A percentile compares a stretch with the other conserved stretches of the same genome.
Conservation (phyloP, 2,888 invertebrate species). For the Rhagonycha fulva region DNA sequence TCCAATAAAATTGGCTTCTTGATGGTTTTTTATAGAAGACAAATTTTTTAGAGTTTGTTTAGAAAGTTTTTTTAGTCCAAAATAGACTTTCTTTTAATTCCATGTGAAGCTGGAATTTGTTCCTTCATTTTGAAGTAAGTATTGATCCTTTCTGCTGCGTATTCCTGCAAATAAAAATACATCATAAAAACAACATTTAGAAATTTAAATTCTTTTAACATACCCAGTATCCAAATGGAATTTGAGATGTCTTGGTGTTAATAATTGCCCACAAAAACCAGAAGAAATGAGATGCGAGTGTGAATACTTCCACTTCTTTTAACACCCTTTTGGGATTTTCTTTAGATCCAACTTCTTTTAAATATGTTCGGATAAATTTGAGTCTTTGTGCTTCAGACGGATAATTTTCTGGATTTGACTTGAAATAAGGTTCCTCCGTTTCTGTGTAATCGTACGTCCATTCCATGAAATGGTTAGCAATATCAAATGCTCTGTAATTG, state of each 20-base stretch:
- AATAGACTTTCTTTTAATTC: conserved; percentile 12
- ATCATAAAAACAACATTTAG: background rate
- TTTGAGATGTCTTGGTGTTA: conserved; percentile 84
- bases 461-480: conserved; percentile 94
- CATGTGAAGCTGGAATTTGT: background rate
- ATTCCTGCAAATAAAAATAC: conserved; percentile 42
- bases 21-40: conserved; percentile 6
- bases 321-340: conserved; percentile 48
- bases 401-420: conserved; percentile 67
- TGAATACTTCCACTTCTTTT: conserved; percentile 80
- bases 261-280: conserved; percentile 94
- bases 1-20: background rate
- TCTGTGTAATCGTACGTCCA: conserved; percentile 90
- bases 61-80: conserved; percentile 7
- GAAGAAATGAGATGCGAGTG: conserved; percentile 87
- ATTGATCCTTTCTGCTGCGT: conserved; percentile 42
- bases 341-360: conserved; percentile 50
- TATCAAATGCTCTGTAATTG: conserved; percentile 90
- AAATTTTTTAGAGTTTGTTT: background rate
- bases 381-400: conserved; percentile 79
- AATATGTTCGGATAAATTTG: conserved; percentile 63
- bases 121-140: conserved; percentile 44
- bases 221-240: conserved; percentile 95
- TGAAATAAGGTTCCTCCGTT: conserved; percentile 76
- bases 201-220: conserved; percentile 42